phyloP scores from a whole-genome alignment of 2,888 invertebrate species.

The Stegophylla sp. region DNA sequence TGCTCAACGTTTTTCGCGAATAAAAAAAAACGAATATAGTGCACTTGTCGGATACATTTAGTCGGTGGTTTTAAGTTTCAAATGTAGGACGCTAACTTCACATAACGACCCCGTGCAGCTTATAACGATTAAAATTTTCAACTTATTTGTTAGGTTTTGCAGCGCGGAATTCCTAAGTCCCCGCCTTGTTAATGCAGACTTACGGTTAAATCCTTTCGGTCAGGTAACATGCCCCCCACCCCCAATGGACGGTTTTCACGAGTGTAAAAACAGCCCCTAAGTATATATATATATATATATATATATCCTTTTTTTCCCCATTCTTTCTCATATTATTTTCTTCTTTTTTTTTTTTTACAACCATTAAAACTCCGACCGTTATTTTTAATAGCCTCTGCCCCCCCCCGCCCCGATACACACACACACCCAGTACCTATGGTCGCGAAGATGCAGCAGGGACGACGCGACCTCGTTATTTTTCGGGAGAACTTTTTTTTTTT shows the following conservation, averaged over 20 bases:
- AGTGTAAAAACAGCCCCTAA: constrained; percentile 25
- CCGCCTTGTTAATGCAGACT: constrained; percentile 53
- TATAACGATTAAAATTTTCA: constrained; percentile 52
- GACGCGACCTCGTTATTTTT: constrained; percentile 50
- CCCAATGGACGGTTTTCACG: constrained; percentile 41
- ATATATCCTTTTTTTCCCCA: not conserved
- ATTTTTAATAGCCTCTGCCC: constrained; percentile 53
- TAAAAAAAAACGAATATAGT: not conserved
- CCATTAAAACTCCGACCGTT: constrained; percentile 53
- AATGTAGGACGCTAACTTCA: constrained; percentile 29
- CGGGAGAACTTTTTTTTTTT: constrained; percentile 48
- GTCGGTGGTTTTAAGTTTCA: constrained; percentile 28
- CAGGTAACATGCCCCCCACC: constrained; percentile 54
- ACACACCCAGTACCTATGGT: constrained; percentile 6
- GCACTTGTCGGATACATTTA: constrained; percentile 3
- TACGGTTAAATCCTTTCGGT: constrained; percentile 48
- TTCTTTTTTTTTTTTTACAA: constrained; percentile 16
- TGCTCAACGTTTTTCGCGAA: too few relatives aligned
- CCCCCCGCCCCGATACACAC: too few relatives aligned
- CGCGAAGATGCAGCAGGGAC: constrained; percentile 8
- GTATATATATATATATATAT: too few relatives aligned
- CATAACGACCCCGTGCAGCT: constrained; percentile 26
- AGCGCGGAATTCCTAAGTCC: constrained; percentile 31
- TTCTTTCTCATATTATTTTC: not conserved
- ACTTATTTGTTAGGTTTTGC: constrained; percentile 51